These are phyloP conservation scores for Masnerella sp. DNA, from an alignment of 2,888 invertebrate genomes.

Conservation along the genomic window DNA sequence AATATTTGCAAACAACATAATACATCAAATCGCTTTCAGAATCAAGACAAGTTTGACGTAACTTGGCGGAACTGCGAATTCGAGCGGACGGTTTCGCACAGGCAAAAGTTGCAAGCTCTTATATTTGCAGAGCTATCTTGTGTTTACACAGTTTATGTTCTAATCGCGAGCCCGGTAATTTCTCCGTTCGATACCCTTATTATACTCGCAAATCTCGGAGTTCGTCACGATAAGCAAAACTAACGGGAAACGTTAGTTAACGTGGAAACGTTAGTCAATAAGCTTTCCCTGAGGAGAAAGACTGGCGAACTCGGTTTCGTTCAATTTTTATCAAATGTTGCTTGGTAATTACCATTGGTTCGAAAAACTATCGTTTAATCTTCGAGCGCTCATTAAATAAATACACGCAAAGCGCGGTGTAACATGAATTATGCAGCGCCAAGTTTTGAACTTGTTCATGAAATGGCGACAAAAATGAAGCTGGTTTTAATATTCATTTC, in stretches of 20 bases:
- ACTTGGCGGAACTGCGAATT: constrained; percentile 9
- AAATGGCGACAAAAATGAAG: constrained; percentile 13
- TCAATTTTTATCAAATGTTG: constrained; percentile 6
- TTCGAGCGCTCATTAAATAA: constrained; percentile 23
- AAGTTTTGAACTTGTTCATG: constrained; percentile 33
- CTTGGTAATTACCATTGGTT: background rate
- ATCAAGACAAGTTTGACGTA: constrained; percentile 10
- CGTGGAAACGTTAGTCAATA: too few species aligned
- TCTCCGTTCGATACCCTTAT: constrained; percentile 4
- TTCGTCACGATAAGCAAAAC: background rate
- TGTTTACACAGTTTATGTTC: constrained; percentile 16
- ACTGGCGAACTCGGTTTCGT: too few species aligned
- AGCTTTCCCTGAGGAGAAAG: too few species aligned
- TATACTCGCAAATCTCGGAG: constrained; percentile 7
- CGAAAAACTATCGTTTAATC: constrained; percentile 10
- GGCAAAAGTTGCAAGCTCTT: constrained; percentile 11
- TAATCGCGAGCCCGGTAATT: constrained; percentile 13
- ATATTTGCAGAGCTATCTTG: constrained; percentile 13
- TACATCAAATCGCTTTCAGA: constrained; percentile 2
- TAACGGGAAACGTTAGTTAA: background rate
- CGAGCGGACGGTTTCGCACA: background rate
- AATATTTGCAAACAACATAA: constrained; percentile 8
- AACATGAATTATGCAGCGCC: constrained; percentile 9
- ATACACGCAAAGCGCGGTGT: constrained; percentile 12
- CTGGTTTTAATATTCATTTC: background rate